These are phyloP conservation scores for Trissolcus brochymenae DNA, from an alignment of 2,888 invertebrate species.

Conservation along the genomic window DNA sequence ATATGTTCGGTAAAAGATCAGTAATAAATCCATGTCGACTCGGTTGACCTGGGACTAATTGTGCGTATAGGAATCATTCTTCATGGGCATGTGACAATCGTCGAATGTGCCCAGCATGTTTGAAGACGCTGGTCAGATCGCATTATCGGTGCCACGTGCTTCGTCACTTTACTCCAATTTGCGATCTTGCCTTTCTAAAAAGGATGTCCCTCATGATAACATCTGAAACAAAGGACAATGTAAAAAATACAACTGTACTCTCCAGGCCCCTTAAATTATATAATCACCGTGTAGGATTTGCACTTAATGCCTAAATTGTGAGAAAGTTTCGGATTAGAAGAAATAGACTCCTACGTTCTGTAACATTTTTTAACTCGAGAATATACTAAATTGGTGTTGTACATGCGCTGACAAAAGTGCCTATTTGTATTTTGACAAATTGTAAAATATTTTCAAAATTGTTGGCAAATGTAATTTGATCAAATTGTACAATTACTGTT, in stretches of 20 bases:
- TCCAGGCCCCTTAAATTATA: slow-evolving; percentile 27
- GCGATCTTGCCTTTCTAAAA: slow-evolving; percentile 54
- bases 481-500: too few relatives aligned
- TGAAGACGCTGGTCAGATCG: slow-evolving; percentile 22
- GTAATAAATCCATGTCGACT: slow-evolving; percentile 8
- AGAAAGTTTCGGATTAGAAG: slow-evolving; percentile 37
- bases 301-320: slow-evolving; percentile 40
- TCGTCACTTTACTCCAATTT: slow-evolving; percentile 55
- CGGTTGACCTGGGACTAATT: slow-evolving; percentile 41
- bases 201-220: slow-evolving; percentile 57
- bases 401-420: slow-evolving; percentile 2
- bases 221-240: slow-evolving; percentile 36
- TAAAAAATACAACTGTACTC: slow-evolving; percentile 13
- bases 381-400: slow-evolving; percentile 8
- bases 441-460: background rate
- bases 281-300: slow-evolving; percentile 55
- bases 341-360: slow-evolving; percentile 22
- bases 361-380: slow-evolving; percentile 1
- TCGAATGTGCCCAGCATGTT: slow-evolving; percentile 42
- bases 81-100: slow-evolving; percentile 38
- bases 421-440: background rate
- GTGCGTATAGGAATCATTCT: slow-evolving; percentile 28
- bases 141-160: slow-evolving; percentile 50
- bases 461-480: background rate
- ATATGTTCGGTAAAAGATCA: slow-evolving; percentile 22